Percentiles rank a stretch among this genome's conserved stretches.
These are phyloP conservation scores for Chymomyza fuscimana DNA, from an alignment of 2,888 invertebrate species.

Conservation along the genomic window DNA sequence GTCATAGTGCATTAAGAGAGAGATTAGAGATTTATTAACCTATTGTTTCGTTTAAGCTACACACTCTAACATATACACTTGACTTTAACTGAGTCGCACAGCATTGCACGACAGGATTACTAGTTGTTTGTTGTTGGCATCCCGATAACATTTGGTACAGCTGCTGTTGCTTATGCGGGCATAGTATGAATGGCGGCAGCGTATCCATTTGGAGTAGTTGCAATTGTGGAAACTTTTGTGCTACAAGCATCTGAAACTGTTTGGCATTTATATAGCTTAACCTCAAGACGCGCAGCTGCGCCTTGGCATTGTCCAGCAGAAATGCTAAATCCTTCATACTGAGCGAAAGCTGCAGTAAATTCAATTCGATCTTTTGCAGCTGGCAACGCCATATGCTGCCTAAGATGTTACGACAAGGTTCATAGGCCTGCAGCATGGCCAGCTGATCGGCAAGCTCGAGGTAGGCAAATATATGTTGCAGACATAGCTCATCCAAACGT, in stretches of 20 bases:
- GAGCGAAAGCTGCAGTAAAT: slow-evolving; percentile 49
- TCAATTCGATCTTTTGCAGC: slow-evolving; percentile 43
- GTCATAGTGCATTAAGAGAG: too few species aligned
- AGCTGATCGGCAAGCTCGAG: slow-evolving; percentile 52
- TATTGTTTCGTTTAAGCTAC: too few species aligned
- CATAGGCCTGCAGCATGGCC: slow-evolving; percentile 51
- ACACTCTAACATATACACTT: background rate
- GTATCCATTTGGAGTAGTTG: slow-evolving; percentile 51
- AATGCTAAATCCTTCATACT: slow-evolving; percentile 35
- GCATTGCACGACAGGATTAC: background rate
- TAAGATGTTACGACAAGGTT: slow-evolving; percentile 43
- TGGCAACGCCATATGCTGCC: slow-evolving; percentile 48
- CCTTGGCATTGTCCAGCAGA: slow-evolving; percentile 28
- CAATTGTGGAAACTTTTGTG: slow-evolving; percentile 47
- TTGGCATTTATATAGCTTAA: slow-evolving; percentile 44
- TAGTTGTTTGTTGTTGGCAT: background rate
- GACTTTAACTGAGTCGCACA: background rate
- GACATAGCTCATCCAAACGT: slow-evolving; percentile 57
- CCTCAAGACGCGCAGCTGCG: slow-evolving; percentile 27
- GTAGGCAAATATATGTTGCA: slow-evolving; percentile 41
- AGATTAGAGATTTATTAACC: too few species aligned
- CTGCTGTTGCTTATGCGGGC: slow-evolving; percentile 32
- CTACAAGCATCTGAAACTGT: slow-evolving; percentile 43
- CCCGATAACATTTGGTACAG: slow-evolving; percentile 21
- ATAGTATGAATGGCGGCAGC: slow-evolving; percentile 55